Evolutionary conservation across 2,888 invertebrate genomes (phyloP).

Genomic region (Eustalomyia histrio): DNA sequence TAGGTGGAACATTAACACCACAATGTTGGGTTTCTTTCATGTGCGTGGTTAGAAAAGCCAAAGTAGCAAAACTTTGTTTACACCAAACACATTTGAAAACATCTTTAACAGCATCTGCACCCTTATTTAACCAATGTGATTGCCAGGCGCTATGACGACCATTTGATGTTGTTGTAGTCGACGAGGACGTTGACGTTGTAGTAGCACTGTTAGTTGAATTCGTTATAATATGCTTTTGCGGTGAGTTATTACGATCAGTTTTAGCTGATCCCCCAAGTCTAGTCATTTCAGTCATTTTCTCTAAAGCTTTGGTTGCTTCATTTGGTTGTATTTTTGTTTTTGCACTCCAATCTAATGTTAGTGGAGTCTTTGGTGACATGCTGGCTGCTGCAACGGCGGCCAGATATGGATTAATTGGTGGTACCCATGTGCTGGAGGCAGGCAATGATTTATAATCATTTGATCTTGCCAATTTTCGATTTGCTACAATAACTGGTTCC

Average conservation of each 20-base stretch:
- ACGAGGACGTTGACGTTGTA: conserved; percentile 69
- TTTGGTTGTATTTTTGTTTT: conserved; percentile 88
- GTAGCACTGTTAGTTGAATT: conserved; percentile 27
- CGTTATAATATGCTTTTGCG: background rate
- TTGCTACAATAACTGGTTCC: conserved; percentile 81
- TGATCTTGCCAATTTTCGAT: conserved; percentile 84
- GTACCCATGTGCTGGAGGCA: conserved; percentile 85
- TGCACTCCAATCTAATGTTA: conserved; percentile 85
- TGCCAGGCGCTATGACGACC: conserved; percentile 96
- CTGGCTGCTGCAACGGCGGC: conserved; percentile 88
- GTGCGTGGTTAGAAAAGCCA: conserved; percentile 96
- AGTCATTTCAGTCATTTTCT: conserved; percentile 94
- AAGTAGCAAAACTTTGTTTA: conserved; percentile 96
- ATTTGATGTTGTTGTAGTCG: conserved; percentile 71
- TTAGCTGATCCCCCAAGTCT: conserved; percentile 82
- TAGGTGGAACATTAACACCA: conserved; percentile 89
- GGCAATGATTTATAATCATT: conserved; percentile 85
- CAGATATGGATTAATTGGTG: conserved; percentile 89
- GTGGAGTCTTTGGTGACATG: conserved; percentile 84
- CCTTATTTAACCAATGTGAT: conserved; percentile 98
- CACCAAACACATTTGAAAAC: conserved; percentile 99
- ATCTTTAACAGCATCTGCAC: conserved; percentile 96
- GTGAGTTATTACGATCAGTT: conserved; percentile 34
- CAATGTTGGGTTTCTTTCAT: conserved; percentile 99
- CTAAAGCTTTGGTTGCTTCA: conserved; percentile 92